Percentiles rank a stretch among this genome's conserved stretches.
Evolutionary conservation across 2,113 vertebrate species (phyloP).

Genomic region (Zosterops japonicus): DNA sequence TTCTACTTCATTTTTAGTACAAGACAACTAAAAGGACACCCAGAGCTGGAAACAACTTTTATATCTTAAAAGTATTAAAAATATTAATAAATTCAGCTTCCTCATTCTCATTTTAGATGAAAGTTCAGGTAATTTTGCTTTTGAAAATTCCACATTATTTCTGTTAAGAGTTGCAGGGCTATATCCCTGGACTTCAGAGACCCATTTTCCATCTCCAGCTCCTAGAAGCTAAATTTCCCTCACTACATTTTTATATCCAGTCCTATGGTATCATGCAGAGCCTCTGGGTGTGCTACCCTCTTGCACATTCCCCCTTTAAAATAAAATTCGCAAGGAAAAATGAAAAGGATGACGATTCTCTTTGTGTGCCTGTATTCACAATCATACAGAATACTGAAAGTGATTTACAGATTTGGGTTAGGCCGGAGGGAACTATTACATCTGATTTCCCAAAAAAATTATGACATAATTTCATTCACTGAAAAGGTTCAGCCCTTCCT

Average conservation of each 20-base stretch:
- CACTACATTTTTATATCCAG: neutral
- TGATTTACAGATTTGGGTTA: neutral
- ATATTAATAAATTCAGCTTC: neutral
- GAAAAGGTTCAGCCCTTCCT: neutral
- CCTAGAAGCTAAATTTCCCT: neutral
- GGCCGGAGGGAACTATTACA: neutral
- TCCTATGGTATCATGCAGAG: neutral
- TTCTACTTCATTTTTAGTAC: neutral
- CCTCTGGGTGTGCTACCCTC: neutral
- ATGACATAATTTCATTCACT: neutral
- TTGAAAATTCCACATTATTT: neutral
- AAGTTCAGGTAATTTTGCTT: neutral
- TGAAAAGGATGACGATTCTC: neutral
- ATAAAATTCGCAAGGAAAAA: neutral
- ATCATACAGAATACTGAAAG: neutral
- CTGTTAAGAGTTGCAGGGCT: neutral
- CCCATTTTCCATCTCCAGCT: neutral
- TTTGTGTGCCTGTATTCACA: neutral
- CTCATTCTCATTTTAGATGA: neutral
- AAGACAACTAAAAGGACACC: neutral
- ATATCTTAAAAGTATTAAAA: neutral
- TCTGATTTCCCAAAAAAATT: neutral
- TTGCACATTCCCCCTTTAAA: neutral
- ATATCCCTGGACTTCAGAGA: neutral
- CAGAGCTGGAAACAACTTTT: neutral